phyloP scores from a whole-genome alignment of 1,140 invertebrate species.

The Marisa cornuarietis region DNA sequence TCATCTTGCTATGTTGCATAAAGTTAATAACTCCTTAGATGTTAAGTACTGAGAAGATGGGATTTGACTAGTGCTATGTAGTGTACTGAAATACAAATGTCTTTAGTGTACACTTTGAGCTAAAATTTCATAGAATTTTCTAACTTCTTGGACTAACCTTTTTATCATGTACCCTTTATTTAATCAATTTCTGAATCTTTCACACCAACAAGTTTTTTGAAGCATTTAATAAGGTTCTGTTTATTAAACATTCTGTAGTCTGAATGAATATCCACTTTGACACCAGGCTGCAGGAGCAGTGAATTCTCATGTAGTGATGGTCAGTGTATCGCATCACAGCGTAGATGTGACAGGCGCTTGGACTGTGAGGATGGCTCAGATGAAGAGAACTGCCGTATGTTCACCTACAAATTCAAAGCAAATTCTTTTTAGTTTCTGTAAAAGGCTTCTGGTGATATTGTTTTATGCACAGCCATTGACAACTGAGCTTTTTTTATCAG shows the following conservation, averaged over 20 bases:
- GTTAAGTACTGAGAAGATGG: not conserved
- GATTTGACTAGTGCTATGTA: not conserved
- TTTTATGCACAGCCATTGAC: too few species aligned
- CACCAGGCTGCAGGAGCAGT: conserved; percentile 30
- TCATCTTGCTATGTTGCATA: not conserved
- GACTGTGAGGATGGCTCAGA: conserved; percentile 86
- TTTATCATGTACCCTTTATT: too few species aligned
- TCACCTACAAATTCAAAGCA: not conserved
- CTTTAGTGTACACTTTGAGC: too few species aligned
- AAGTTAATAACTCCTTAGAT: not conserved
- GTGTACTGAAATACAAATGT: not conserved
- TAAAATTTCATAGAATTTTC: too few species aligned
- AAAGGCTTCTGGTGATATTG: too few species aligned
- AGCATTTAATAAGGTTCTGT: too few species aligned
- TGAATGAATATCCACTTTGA: not conserved
- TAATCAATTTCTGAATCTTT: too few species aligned
- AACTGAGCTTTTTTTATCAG: too few species aligned
- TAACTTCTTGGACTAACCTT: too few species aligned
- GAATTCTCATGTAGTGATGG: conserved; percentile 85
- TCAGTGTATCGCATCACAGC: conserved; percentile 79
- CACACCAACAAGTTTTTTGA: too few species aligned
- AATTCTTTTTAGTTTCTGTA: too few species aligned
- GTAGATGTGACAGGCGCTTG: conserved; percentile 82
- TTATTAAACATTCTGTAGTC: too few species aligned
- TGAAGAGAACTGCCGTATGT: conserved; percentile 61